Evolutionary conservation across 2,888 invertebrate species (phyloP).

Genomic region (Coelogynopora nodosa): DNA sequence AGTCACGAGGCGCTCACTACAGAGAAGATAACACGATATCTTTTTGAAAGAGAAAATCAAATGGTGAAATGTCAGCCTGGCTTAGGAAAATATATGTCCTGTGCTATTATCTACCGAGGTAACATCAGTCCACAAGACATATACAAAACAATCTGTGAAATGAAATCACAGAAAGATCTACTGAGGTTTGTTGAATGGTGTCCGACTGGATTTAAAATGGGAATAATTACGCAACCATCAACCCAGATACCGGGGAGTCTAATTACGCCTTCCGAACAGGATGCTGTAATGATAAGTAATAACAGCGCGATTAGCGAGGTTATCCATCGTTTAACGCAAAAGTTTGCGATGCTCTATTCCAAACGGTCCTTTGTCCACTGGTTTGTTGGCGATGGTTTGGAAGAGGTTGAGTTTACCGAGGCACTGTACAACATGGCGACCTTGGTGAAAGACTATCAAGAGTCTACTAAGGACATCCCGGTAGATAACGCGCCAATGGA

Average conservation of each 20-base stretch:
- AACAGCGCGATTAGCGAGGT: constrained; percentile 39
- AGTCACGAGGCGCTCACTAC: background rate
- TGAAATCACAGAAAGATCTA: background rate
- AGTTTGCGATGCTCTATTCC: constrained; percentile 36
- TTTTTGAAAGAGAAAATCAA: constrained; percentile 36
- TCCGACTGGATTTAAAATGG: constrained; percentile 42
- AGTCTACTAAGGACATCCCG: background rate
- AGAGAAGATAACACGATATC: constrained; percentile 3
- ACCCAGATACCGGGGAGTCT: background rate
- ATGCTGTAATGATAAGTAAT: constrained; percentile 35
- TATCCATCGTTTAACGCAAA: constrained; percentile 9
- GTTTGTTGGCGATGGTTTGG: constrained; percentile 42
- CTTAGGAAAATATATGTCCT: constrained; percentile 35
- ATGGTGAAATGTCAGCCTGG: constrained; percentile 41
- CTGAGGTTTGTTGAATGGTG: constrained; percentile 42
- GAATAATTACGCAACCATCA: constrained; percentile 7
- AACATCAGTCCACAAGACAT: constrained; percentile 11
- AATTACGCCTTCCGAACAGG: background rate
- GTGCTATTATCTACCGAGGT: constrained; percentile 35
- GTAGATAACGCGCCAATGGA: constrained; percentile 4
- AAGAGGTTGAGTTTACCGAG: constrained; percentile 41
- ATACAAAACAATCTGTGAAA: background rate
- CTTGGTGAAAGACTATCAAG: constrained; percentile 38
- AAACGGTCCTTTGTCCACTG: constrained; percentile 40
- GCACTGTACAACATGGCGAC: constrained; percentile 36